phyloP scores from a whole-genome alignment of 2,797 vertebrate species.

The Hozukius guyotensis region DNA sequence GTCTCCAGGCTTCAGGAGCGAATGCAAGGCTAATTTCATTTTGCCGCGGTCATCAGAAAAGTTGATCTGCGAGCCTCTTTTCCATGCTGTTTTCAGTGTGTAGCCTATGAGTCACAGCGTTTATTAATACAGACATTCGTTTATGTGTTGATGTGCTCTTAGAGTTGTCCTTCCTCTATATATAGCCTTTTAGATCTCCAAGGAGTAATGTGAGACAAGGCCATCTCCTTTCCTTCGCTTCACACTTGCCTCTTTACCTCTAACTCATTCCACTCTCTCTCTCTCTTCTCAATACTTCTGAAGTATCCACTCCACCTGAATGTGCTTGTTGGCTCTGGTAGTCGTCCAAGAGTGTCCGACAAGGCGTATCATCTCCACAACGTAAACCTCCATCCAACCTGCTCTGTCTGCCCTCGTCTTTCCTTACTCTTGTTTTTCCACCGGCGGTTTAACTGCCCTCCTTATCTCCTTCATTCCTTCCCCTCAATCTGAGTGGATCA shows the following conservation, averaged over 20 bases:
- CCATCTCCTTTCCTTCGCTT: constrained; percentile 47
- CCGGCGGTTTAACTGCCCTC: constrained; percentile 18
- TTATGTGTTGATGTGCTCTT: constrained; percentile 76
- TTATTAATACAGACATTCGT: constrained; percentile 77
- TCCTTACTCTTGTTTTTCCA: constrained; percentile 29
- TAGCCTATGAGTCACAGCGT: constrained; percentile 63
- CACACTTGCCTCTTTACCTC: constrained; percentile 43
- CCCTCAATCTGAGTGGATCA: constrained; percentile 61
- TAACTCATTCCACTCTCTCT: constrained; percentile 6
- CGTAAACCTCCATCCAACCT: background rate
- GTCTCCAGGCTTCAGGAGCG: constrained; percentile 12
- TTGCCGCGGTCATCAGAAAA: constrained; percentile 70
- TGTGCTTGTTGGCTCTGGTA: constrained; percentile 17
- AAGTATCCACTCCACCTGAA: constrained; percentile 30
- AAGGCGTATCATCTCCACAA: background rate
- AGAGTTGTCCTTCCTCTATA: constrained; percentile 76
- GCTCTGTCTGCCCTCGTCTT: background rate
- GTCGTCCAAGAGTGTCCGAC: background rate
- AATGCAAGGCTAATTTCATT: constrained; percentile 55
- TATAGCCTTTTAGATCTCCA: constrained; percentile 74
- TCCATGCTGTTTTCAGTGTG: constrained; percentile 58
- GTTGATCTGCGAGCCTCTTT: constrained; percentile 52
- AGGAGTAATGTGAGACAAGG: constrained; percentile 75
- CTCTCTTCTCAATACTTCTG: constrained; percentile 29
- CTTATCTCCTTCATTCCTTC: constrained; percentile 39